phyloP scores from a whole-genome alignment of 2,797 vertebrate genomes.

The Chloroceryle inda region DNA sequence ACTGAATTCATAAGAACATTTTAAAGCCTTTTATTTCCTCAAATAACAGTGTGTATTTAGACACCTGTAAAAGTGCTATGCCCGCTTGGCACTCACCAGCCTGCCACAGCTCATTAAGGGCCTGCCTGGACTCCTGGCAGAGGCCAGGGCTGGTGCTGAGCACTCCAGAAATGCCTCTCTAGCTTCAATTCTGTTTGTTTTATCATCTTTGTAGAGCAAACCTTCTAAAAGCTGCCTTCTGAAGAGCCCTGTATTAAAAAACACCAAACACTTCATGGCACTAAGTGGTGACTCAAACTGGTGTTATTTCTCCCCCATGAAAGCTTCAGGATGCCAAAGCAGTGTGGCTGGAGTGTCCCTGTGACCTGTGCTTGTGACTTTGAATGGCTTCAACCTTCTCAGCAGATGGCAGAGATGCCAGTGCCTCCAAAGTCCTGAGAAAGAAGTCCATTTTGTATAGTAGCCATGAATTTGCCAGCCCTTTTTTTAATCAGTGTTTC shows the following conservation, averaged over 20 bases:
- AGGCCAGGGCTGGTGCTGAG: neutral
- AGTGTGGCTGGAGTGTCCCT: neutral
- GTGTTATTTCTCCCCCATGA: neutral
- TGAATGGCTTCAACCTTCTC: neutral
- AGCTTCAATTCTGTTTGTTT: slow-evolving; percentile 58
- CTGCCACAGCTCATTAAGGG: neutral
- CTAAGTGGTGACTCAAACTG: neutral
- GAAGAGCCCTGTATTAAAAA: slow-evolving; percentile 29
- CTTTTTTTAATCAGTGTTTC: neutral
- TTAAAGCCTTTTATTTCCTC: slow-evolving; percentile 40
- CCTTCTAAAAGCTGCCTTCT: slow-evolving; percentile 23
- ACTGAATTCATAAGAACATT: neutral
- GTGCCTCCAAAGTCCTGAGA: neutral
- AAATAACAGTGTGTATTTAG: slow-evolving; percentile 13
- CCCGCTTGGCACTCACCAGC: slow-evolving; percentile 17
- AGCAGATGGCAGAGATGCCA: neutral
- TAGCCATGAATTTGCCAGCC: neutral
- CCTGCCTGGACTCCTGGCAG: neutral
- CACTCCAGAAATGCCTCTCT: slow-evolving; percentile 59
- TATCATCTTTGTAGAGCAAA: slow-evolving; percentile 33
- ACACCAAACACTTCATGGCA: neutral
- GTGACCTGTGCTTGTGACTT: slow-evolving; percentile 1
- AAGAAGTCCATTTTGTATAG: neutral
- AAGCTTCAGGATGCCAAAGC: neutral
- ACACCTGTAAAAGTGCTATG: slow-evolving; percentile 37